phyloP scores from a whole-genome alignment of 2,113 vertebrate species.

The Tragelaphus scriptus region DNA sequence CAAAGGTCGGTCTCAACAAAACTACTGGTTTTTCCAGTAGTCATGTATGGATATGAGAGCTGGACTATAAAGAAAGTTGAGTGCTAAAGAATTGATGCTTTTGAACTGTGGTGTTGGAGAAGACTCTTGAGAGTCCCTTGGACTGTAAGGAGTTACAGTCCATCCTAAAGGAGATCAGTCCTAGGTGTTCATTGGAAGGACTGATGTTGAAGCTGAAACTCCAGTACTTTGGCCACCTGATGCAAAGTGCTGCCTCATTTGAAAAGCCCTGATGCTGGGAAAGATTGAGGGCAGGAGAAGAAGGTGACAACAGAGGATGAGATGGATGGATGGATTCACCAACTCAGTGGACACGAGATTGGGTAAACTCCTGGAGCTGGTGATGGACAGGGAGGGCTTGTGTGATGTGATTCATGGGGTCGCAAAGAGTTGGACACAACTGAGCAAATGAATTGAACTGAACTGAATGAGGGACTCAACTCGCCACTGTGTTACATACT shows the following conservation, averaged over 20 bases:
- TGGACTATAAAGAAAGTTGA: not conserved
- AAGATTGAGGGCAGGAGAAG: not conserved
- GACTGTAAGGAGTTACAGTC: not conserved
- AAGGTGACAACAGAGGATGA: not conserved
- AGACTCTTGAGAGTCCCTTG: not conserved
- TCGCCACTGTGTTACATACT: not conserved
- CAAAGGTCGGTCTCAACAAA: not conserved
- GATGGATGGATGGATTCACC: not conserved
- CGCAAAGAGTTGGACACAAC: not conserved
- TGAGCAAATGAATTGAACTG: not conserved
- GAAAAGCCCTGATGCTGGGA: not conserved
- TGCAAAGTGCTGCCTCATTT: not conserved
- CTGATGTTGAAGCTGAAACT: not conserved
- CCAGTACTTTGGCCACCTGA: not conserved
- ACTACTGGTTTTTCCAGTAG: not conserved
- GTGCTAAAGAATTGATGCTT: accelerated
- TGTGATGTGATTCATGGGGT: not conserved
- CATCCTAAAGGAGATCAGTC: not conserved
- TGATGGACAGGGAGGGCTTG: not conserved
- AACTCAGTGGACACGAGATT: not conserved
- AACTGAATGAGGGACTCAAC: not conserved
- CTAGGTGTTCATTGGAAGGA: not conserved
- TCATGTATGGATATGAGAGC: not conserved
- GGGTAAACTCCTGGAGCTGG: not conserved
- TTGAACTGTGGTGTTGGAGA: not conserved